These are phyloP conservation scores for Panagrolaimus sp. DNA, from an alignment of 1,140 invertebrate species.

Conservation along the genomic window DNA sequence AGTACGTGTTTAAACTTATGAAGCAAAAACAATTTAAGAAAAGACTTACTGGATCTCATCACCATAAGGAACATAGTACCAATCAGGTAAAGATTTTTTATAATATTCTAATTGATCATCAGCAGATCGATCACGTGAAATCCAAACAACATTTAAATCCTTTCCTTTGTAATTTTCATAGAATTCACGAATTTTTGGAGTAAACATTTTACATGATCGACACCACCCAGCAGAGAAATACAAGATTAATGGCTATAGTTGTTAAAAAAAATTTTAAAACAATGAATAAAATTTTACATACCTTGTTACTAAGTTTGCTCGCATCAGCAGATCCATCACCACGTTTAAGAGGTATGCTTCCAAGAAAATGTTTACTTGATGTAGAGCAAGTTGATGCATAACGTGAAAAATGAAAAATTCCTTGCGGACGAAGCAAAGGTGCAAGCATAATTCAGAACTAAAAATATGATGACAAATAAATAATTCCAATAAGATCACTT, in stretches of 20 bases:
- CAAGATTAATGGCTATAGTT: constrained; percentile 25
- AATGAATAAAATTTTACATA: neutral
- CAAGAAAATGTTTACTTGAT: neutral
- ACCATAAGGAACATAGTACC: constrained; percentile 30
- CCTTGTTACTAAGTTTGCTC: neutral
- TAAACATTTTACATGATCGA: constrained; percentile 29
- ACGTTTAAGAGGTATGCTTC: neutral
- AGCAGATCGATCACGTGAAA: constrained; percentile 30
- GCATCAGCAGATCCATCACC: neutral
- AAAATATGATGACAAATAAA: too few species aligned
- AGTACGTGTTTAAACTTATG: neutral
- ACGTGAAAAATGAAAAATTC: neutral
- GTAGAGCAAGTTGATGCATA: constrained; percentile 3
- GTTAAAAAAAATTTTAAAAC: neutral
- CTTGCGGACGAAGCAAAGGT: neutral
- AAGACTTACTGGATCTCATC: constrained; percentile 28
- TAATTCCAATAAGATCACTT: too few species aligned
- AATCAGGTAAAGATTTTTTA: constrained; percentile 27
- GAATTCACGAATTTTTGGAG: constrained; percentile 34
- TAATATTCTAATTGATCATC: constrained; percentile 39
- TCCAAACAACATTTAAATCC: constrained; percentile 34
- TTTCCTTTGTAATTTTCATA: constrained; percentile 39
- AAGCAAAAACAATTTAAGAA: neutral
- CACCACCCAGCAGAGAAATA: constrained; percentile 33
- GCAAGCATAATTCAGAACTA: too few species aligned